Base-by-base conservation (phyloP, 2,888 invertebrate species). In the Zelleria hepariella region DNA sequence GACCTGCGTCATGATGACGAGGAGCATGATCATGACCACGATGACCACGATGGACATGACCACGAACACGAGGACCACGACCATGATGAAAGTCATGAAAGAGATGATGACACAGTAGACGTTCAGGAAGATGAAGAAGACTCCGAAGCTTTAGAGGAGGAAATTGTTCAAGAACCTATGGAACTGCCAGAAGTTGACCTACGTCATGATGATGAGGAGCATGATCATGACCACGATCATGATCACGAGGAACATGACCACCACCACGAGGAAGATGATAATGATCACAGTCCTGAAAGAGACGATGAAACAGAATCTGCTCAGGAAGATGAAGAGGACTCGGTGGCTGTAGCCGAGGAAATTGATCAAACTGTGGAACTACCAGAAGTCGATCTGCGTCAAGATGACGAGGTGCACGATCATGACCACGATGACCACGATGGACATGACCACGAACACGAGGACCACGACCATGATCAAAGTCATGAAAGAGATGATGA, bases 321-420 rank as follows among this genome's bases (percentile, higher is more conserved):
- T 21, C 58, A 61, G 27, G 61, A 59, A 47, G 32, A 56, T n/a
- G 52, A 58, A 27, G 60, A 62, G n/a, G 20, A n/a, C n/a, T n/a
- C n/a, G 52, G 47, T 55, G 57, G 2, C 60, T 60, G 52, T 52
- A 32, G 42, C 26, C 1, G 53, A 57, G 26, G 26, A 26, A 7
- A 26, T 7, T 26, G 26, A 26, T 26, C 26, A 5, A 4, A 26
- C 20, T 48, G 53, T 23, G 48, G 58, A 1, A n/a, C 57, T 2
- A 47, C 59, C 1, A 25, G 51, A 15, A 55, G 62, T 21, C 18
- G 15, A 23, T 25, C 15, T 21, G 3, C n/a, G 23, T 10, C 25
- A 54, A n/a, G 24, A 53, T 6, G 55, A 54, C 23, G 53, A 62
- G 7, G 32, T 21, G n/a, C 57, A 55, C 26, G 51, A 51, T 1